Percentiles rank a stretch among this genome's conserved stretches.
Conservation (phyloP, 1,140 invertebrate species). For the Bombus huntii region DNA sequence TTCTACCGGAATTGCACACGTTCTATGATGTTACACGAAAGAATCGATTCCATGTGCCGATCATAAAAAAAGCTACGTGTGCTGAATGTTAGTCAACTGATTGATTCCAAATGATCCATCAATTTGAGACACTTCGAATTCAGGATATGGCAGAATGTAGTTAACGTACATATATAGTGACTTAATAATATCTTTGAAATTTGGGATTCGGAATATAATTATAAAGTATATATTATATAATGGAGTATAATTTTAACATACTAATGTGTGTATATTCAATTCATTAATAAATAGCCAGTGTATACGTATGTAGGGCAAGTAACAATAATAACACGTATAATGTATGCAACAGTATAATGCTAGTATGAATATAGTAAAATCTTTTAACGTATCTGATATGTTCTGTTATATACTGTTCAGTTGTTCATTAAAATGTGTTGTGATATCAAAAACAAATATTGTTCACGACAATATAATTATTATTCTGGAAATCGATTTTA, state of each 20-base stretch:
- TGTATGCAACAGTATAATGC: too few relatives aligned
- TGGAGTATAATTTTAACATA: background rate
- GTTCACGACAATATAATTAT: too few relatives aligned
- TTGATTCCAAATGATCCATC: constrained; percentile 6
- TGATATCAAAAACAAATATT: too few relatives aligned
- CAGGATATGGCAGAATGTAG: background rate
- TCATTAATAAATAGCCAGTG: background rate
- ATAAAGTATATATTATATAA: too few relatives aligned
- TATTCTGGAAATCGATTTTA: background rate
- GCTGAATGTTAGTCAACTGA: background rate
- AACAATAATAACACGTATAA: background rate
- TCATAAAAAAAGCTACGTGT: constrained; percentile 21
- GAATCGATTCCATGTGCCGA: constrained; percentile 24
- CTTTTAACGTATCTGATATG: background rate
- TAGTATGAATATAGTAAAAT: background rate
- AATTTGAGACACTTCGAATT: background rate
- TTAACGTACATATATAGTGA: background rate
- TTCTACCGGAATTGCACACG: constrained; percentile 6
- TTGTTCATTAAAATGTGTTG: background rate
- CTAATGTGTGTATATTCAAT: background rate
- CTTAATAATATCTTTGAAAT: background rate
- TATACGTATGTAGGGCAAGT: background rate
- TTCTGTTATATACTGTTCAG: too few relatives aligned
- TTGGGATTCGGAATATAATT: background rate
- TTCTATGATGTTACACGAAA: constrained; percentile 25